Evolutionary conservation across 2,888 invertebrate genomes (phyloP), one percentile per base, ranked within the genome.

Genomic region (Gortyna flavago): DNA sequence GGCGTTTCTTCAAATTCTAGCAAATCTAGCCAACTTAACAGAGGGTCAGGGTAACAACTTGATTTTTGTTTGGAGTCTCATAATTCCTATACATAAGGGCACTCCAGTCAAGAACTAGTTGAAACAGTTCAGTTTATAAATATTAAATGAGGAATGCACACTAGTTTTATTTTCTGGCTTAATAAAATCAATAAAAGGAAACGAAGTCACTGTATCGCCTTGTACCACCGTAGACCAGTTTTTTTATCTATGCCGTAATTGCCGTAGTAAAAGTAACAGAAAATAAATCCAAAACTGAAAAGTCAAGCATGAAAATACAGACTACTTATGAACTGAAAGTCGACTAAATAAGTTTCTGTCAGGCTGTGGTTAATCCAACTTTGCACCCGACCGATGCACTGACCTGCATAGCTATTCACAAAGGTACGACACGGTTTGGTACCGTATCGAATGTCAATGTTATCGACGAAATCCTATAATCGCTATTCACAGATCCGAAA

Each of bases 121-220:
- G 38, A 71, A 64, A 59, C 51, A 72, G 59, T 72, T 73, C 29
- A 65, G 29, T 73, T 77, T 74, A 64, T 76, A 79, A 69, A 83
- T 61, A 76, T 59, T 57, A 76, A 62, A 79, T 75, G 71, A 79
- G 67, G 69, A 84, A 85, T 85, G 76, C 64, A 81, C 85, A 85
- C 74, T 81, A 75, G 84, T 85, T 89, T 85, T 85, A 85, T 86
- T 88, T 88, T 86, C 84, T 74, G 84, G 84, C 61, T 62, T 83
- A 85, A 76, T 85, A 91, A 91, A 92, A 93, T 93, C 93, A 93
- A 93, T 92, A 92, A 90, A 90, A 89, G 85, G 89, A 89, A 89
- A 89, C 87, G 80, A 89, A 68, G 84, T 71, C 84, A 81, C 80
- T 62, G 51, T 32, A 54, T 82, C 54, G 59, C 66, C 54, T 84